Evolutionary conservation across 2,888 invertebrate species (phyloP).

Genomic region (Leptarthrus brevirostris): DNA sequence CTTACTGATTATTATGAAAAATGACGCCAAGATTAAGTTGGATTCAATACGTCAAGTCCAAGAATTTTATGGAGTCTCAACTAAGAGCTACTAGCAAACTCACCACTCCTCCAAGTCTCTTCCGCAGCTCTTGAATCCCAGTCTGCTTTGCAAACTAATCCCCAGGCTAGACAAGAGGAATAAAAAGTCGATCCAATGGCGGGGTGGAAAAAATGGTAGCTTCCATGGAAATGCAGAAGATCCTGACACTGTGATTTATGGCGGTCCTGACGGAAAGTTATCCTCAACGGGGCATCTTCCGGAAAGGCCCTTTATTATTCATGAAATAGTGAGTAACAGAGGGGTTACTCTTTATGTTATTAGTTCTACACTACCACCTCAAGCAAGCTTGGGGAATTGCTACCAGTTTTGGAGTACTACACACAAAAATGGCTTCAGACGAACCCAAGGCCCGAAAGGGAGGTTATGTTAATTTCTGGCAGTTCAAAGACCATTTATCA

Average conservation of each 20-base stretch:
- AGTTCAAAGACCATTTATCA: constrained; percentile 49
- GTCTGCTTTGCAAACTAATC: constrained; percentile 37
- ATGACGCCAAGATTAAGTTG: constrained; percentile 51
- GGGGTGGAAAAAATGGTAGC: constrained; percentile 44
- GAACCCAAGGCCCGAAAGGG: neutral
- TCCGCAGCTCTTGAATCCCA: no score
- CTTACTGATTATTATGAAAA: constrained; percentile 52
- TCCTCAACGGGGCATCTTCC: constrained; percentile 47
- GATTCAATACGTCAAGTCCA: constrained; percentile 52
- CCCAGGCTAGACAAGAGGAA: constrained; percentile 23
- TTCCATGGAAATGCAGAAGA: constrained; percentile 47
- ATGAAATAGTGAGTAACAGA: constrained; percentile 52
- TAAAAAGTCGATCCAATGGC: neutral
- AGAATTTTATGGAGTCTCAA: constrained; percentile 47
- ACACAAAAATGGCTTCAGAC: neutral
- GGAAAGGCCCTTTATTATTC: constrained; percentile 51
- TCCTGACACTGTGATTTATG: constrained; percentile 51
- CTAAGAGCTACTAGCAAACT: no score
- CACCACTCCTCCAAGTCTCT: no score
- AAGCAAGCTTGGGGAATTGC: neutral
- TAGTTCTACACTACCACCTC: constrained; percentile 10
- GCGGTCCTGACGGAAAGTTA: constrained; percentile 52
- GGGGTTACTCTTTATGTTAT: constrained; percentile 22
- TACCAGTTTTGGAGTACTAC: constrained; percentile 14
- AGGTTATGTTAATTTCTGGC: constrained; percentile 36